These are phyloP conservation scores for Drosophila nigromelanica DNA, from an alignment of 1,140 invertebrate species.

Conservation along the genomic window DNA sequence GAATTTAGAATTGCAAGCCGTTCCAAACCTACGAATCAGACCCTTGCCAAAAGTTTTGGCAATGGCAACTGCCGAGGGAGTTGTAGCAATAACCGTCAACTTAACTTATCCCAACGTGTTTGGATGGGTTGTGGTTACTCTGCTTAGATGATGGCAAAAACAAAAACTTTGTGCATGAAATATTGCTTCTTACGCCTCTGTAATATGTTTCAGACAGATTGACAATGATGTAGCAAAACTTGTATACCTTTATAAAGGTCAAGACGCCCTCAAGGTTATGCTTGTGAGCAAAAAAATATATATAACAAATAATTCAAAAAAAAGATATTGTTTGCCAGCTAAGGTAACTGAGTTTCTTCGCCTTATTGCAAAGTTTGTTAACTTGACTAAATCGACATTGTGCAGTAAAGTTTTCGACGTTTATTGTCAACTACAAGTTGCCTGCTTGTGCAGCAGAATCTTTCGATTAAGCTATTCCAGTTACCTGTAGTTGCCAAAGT, in stretches of 20 bases:
- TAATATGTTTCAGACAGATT: constrained; percentile 83
- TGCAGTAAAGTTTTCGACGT: constrained; percentile 30
- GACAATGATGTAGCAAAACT: constrained; percentile 82
- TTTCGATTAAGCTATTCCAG: constrained; percentile 44
- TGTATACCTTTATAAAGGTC: constrained; percentile 71
- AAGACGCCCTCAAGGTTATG: constrained; percentile 38
- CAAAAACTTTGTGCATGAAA: constrained; percentile 75
- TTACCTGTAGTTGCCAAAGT: constrained; percentile 89
- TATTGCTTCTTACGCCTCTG: constrained; percentile 79
- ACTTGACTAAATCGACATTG: too few species aligned
- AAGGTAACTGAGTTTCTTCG: constrained; percentile 5
- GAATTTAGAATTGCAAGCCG: too few species aligned
- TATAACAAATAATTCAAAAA: constrained; percentile 48
- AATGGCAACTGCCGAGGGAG: constrained; percentile 28
- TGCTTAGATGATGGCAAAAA: constrained; percentile 48
- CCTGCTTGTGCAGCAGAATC: not conserved
- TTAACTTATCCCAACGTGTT: constrained; percentile 72
- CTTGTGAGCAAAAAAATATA: constrained; percentile 8
- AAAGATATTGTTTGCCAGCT: constrained; percentile 21
- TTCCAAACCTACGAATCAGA: not conserved
- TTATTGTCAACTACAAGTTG: constrained; percentile 58
- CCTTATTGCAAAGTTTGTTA: constrained; percentile 47
- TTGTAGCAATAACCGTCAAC: constrained; percentile 30
- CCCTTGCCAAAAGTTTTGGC: constrained; percentile 13
- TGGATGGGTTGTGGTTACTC: constrained; percentile 1